Conservation (phyloP, 2,888 invertebrate species). For the Hemaris fuciformis region DNA sequence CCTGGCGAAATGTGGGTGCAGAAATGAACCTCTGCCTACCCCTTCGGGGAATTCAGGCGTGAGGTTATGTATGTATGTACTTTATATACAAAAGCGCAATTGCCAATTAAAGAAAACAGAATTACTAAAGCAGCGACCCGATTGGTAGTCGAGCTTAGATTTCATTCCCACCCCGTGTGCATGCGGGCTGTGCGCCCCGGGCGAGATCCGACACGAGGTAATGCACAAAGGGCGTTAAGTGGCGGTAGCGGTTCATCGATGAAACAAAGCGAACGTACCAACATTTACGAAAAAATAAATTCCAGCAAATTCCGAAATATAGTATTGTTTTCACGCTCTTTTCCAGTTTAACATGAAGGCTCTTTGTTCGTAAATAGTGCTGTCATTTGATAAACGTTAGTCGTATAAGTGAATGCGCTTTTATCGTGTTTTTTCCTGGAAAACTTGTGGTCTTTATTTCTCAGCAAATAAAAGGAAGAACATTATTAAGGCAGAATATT, state of each 20-base stretch:
- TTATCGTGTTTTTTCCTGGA: not conserved
- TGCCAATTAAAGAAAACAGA: not conserved
- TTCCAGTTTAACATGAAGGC: conserved; percentile 3
- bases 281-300: conserved; percentile 14
- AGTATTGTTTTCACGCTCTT: not conserved
- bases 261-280: conserved; percentile 50
- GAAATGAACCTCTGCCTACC: no score
- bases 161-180: not conserved
- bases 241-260: conserved; percentile 52
- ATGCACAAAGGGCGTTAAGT: conserved; percentile 71
- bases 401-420: not conserved
- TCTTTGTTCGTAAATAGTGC: conserved; percentile 2
- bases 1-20: no score
- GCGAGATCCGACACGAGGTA: conserved; percentile 44
- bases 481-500: not conserved
- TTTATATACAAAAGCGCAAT: no score
- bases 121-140: not conserved
- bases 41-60: no score
- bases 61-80: no score
- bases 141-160: not conserved
- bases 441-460: not conserved
- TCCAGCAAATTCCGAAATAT: not conserved
- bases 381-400: not conserved
- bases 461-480: not conserved
- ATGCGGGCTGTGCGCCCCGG: conserved; percentile 38